phyloP scores from a whole-genome alignment of 2,113 vertebrate genomes.

The Gasterosteus nipponicus region DNA sequence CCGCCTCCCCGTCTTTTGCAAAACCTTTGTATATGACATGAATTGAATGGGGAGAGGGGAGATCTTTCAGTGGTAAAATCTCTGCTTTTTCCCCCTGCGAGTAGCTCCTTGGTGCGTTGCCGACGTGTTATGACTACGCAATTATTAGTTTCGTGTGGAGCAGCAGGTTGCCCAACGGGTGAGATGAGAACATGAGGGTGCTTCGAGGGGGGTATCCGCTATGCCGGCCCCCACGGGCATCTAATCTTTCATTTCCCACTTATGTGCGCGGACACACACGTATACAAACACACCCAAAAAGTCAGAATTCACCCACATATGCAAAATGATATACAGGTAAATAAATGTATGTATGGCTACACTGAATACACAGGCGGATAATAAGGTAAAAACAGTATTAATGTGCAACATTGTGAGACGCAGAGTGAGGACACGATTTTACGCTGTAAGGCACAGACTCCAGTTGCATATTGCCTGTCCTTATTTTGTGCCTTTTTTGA shows the following conservation, averaged over 20 bases:
- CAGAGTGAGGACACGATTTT: slow-evolving; percentile 9
- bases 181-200: slow-evolving; percentile 76
- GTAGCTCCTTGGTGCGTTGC: slow-evolving; percentile 64
- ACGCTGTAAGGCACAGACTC: slow-evolving; percentile 21
- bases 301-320: slow-evolving; percentile 5
- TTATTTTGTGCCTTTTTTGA: slow-evolving; percentile 61
- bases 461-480: slow-evolving; percentile 45
- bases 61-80: slow-evolving; percentile 62
- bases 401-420: not conserved
- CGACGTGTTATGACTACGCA: slow-evolving; percentile 73
- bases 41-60: slow-evolving; percentile 55
- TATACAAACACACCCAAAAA: slow-evolving; percentile 2
- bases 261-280: not conserved
- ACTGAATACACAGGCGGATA: not conserved
- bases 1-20: slow-evolving; percentile 45
- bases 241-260: slow-evolving; percentile 30
- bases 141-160: slow-evolving; percentile 76
- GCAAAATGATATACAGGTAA: slow-evolving; percentile 24
- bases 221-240: slow-evolving; percentile 60
- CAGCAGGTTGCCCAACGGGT: slow-evolving; percentile 74
- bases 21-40: slow-evolving; percentile 48
- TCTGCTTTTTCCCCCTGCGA: slow-evolving; percentile 71
- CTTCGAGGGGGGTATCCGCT: slow-evolving; percentile 60
- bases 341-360: slow-evolving; percentile 1
- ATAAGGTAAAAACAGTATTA: slow-evolving; percentile 21